Conservation (phyloP, 2,797 vertebrate genomes). For the Orientallactaga sibirica region DNA sequence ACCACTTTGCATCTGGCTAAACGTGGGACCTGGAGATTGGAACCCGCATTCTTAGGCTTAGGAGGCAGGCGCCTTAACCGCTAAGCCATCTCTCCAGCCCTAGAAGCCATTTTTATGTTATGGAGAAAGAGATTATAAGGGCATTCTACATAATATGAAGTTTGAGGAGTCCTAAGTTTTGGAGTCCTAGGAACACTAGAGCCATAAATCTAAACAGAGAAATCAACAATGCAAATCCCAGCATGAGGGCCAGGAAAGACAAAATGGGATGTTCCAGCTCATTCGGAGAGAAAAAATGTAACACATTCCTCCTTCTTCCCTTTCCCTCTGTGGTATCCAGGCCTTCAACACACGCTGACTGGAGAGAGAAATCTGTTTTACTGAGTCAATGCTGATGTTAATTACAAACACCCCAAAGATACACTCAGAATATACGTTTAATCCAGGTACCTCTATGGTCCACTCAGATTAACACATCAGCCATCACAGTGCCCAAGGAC, state of each 20-base stretch:
- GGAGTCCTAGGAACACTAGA: background rate
- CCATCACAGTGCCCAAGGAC: background rate
- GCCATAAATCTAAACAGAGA: background rate
- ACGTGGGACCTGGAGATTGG: too few relatives aligned
- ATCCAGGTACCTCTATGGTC: background rate
- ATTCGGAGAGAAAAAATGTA: background rate
- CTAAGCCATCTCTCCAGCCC: too few relatives aligned
- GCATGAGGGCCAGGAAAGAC: background rate
- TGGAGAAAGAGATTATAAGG: background rate
- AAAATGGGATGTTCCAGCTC: background rate
- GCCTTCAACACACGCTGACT: rapidly evolving
- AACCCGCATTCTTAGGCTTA: too few relatives aligned
- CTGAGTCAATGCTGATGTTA: background rate
- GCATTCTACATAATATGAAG: background rate
- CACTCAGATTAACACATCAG: background rate
- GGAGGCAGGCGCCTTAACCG: too few relatives aligned
- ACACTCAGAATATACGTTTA: background rate
- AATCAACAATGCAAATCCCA: background rate
- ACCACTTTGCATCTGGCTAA: too few relatives aligned
- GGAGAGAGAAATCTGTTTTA: background rate
- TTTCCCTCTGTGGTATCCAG: background rate
- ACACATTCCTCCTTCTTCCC: background rate
- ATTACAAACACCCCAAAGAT: background rate
- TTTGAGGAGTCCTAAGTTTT: background rate
- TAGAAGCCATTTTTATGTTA: background rate